Evolutionary conservation across 1,140 invertebrate species (phyloP), one percentile per base, ranked within the genome.

Genomic region (Trachelipus rathkii): DNA sequence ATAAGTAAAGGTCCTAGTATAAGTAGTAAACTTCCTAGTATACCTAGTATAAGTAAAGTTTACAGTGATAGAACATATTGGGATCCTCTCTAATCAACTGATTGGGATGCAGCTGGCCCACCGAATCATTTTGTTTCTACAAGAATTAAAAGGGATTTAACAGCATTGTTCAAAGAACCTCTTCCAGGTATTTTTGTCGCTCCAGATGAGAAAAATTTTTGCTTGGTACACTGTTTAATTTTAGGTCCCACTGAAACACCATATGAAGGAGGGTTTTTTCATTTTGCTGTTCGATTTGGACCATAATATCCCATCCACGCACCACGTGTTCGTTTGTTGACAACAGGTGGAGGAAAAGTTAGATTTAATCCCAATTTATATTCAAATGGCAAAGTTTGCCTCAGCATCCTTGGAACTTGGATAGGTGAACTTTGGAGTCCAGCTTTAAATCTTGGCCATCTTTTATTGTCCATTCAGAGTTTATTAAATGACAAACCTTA

Each of bases 241-340:
- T 88, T 87, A 46, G 90, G 90, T 24, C 88, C 89, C 11, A 88
- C 88, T 83, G 89, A 89, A 78, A 91, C 90, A 33, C 90, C 90
- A 10, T 91, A 91, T 81, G 88, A 90, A 82, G 89, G 89, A 44
- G 89, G 89, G 71, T 89, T 89, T 82, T 89, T 89, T 82, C 89
- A 89, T 81, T 89, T 89, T 80, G 78, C 88, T 33, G 84, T 89
- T 4, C 84, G 87, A 1, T 89, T 87, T 60, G 50, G 50, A 15
- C 50, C 50, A 15, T 60, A 2, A 60, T 60, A 60, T 19, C 50
- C 50, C 1, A 60, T 60, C 8, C 50, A 60, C 8, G 2, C 50
- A 13, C 50, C 50, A 15, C 50, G 50, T 60, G 50, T 60, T 60
- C 50, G 50, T 60, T 3, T 60, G 11, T 15, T 60, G 50, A 60